Evolutionary conservation across 2,888 invertebrate genomes (phyloP).

Genomic region (Ernsta delagoae): DNA sequence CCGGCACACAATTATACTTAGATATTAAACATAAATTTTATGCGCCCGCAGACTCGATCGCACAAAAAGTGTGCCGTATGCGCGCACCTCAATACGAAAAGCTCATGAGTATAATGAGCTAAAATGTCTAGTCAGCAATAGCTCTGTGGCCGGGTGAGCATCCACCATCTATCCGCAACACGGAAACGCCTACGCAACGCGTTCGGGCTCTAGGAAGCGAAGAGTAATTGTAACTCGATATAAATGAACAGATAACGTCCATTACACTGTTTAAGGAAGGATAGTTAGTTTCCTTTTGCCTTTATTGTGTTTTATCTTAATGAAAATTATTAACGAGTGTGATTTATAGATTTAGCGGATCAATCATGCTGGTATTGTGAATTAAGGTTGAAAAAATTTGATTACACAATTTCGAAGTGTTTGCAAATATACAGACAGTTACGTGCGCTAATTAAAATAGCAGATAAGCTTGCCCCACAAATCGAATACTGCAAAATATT

Average conservation of each 20-base stretch:
- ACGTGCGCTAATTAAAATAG: background rate
- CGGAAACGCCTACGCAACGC: conserved; percentile 66
- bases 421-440: background rate
- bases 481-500: background rate
- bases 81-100: too few relatives aligned
- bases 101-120: too few relatives aligned
- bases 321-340: conserved; percentile 33
- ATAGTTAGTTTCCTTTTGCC: conserved; percentile 48
- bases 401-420: conserved; percentile 4
- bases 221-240: conserved; percentile 73
- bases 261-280: conserved; percentile 73
- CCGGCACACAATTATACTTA: too few relatives aligned
- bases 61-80: too few relatives aligned
- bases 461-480: background rate
- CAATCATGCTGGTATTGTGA: conserved; percentile 30
- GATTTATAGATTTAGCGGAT: conserved; percentile 27
- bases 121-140: conserved; percentile 2
- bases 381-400: conserved; percentile 8
- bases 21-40: too few relatives aligned
- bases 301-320: conserved; percentile 43
- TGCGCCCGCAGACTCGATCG: too few relatives aligned
- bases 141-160: conserved; percentile 20
- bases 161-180: conserved; percentile 46
- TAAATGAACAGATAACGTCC: conserved; percentile 74
- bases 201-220: conserved; percentile 62